phyloP scores from a whole-genome alignment of 2,888 invertebrate genomes.

The Drosophila kanekoi region DNA sequence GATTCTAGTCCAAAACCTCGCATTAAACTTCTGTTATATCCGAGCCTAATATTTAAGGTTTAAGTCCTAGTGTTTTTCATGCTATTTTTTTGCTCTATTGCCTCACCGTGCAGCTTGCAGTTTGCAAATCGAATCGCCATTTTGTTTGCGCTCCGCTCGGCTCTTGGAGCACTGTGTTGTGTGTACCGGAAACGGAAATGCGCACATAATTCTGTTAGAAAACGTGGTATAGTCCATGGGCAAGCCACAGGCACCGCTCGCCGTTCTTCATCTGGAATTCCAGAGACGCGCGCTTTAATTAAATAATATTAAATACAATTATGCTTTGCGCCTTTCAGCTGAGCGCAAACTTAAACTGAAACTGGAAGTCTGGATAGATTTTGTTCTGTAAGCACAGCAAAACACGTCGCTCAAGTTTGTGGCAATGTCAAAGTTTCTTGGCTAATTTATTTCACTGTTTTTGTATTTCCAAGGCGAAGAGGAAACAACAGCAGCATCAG shows the following conservation, averaged over 20 bases:
- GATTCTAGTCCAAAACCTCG: too few species aligned
- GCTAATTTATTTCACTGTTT: slow-evolving; percentile 70
- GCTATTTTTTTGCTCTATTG: not conserved
- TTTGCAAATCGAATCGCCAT: slow-evolving; percentile 49
- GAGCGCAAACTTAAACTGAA: not conserved
- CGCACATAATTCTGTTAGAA: slow-evolving; percentile 69
- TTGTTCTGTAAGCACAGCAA: slow-evolving; percentile 50
- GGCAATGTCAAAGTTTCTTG: slow-evolving; percentile 65
- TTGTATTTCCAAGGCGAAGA: slow-evolving; percentile 25
- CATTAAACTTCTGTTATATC: too few species aligned
- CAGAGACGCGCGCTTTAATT: slow-evolving; percentile 57
- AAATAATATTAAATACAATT: slow-evolving; percentile 65
- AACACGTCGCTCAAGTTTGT: slow-evolving; percentile 67
- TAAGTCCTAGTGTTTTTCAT: too few species aligned
- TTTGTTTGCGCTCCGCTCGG: slow-evolving; percentile 36
- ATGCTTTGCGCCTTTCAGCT: slow-evolving; percentile 27
- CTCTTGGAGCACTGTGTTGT: slow-evolving; percentile 49
- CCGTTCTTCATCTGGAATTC: slow-evolving; percentile 4
- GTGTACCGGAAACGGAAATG: slow-evolving; percentile 72
- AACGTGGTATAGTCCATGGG: slow-evolving; percentile 30
- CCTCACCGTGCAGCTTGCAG: slow-evolving; percentile 34
- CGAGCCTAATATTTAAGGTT: too few species aligned
- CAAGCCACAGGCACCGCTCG: not conserved
- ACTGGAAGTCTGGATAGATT: slow-evolving; percentile 4
- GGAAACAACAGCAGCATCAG: slow-evolving; percentile 20